Evolutionary conservation across 2,113 vertebrate species (phyloP).

Genomic region (Picathartes gymnocephalus): DNA sequence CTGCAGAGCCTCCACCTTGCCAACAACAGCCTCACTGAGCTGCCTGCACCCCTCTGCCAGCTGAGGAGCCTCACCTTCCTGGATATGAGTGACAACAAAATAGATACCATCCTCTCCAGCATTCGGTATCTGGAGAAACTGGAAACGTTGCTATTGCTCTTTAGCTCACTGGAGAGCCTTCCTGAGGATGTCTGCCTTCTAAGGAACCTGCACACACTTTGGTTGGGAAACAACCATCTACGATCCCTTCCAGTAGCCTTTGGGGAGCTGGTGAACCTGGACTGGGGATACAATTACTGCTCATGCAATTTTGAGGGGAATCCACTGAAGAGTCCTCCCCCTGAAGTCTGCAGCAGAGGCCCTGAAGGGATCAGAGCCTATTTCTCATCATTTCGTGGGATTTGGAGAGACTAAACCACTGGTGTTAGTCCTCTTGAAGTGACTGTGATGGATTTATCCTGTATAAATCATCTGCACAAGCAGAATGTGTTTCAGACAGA

Average conservation of each 20-base stretch:
- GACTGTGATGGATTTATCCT: background rate
- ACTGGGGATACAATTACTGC: slow-evolving; percentile 47
- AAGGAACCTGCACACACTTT: slow-evolving; percentile 17
- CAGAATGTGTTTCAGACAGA: background rate
- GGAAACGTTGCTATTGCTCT: slow-evolving; percentile 35
- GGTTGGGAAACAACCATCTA: slow-evolving; percentile 54
- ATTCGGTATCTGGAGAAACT: slow-evolving; percentile 43
- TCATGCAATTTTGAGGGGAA: slow-evolving; percentile 61
- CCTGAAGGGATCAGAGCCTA: slow-evolving; percentile 46
- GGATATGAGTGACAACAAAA: slow-evolving; percentile 60
- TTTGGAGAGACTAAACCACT: background rate
- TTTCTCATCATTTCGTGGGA: background rate
- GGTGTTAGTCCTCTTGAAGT: background rate
- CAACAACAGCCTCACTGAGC: slow-evolving; percentile 29
- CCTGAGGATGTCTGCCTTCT: slow-evolving; percentile 29
- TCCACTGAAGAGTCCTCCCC: slow-evolving; percentile 42
- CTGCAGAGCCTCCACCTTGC: slow-evolving; percentile 62
- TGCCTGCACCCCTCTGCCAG: slow-evolving; percentile 53
- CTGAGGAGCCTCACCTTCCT: slow-evolving; percentile 49
- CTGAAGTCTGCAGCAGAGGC: slow-evolving; percentile 52
- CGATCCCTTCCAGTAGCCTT: slow-evolving; percentile 21
- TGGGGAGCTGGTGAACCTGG: slow-evolving; percentile 46
- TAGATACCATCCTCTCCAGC: background rate
- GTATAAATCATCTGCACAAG: background rate
- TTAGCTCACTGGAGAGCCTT: slow-evolving; percentile 33